phyloP scores from a whole-genome alignment of 2,113 vertebrate genomes.

The Saccopteryx bilineata region DNA sequence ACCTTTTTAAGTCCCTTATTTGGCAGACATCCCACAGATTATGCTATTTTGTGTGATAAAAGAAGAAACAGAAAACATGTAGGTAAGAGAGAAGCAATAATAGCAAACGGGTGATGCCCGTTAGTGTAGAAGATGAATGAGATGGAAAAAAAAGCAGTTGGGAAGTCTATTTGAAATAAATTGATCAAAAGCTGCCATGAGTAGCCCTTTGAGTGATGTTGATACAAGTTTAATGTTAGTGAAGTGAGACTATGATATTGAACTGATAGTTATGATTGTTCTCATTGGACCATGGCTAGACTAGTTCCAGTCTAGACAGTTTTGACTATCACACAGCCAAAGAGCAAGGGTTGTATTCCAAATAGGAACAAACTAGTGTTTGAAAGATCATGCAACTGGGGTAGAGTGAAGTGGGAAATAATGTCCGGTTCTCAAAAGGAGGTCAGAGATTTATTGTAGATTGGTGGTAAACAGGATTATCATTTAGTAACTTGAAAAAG shows the following conservation, averaged over 20 bases:
- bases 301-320: neutral
- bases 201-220: neutral
- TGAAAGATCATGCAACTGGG: neutral
- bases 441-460: neutral
- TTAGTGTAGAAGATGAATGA: neutral
- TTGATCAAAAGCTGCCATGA: neutral
- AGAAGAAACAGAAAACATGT: neutral
- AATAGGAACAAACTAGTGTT: neutral
- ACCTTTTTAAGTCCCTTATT: constrained; percentile 50
- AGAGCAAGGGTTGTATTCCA: neutral
- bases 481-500: neutral
- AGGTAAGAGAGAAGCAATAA: neutral
- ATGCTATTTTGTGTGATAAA: constrained; percentile 16
- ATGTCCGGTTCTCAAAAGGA: neutral
- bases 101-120: neutral
- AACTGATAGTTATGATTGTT: neutral
- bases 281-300: neutral
- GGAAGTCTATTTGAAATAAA: constrained; percentile 2
- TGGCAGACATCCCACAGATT: neutral
- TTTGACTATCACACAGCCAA: neutral
- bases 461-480: neutral
- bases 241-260: neutral
- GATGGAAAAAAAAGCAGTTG: neutral
- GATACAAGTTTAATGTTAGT: neutral
- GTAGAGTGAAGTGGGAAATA: neutral